phyloP scores from a whole-genome alignment of 2,888 invertebrate species.

The Gerris lacustris region DNA sequence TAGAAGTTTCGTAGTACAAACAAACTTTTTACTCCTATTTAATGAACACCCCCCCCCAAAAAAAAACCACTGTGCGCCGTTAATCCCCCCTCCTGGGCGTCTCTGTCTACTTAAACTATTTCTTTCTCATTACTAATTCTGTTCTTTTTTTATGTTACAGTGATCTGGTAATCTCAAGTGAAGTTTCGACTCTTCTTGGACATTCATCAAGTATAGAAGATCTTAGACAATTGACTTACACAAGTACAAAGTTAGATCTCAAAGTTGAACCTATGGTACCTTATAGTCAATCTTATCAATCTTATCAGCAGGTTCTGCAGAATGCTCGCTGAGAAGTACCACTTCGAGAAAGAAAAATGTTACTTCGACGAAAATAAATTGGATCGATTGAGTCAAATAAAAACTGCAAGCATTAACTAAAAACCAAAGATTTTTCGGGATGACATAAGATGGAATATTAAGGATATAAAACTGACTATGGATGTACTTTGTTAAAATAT shows the following conservation, averaged over 20 bases:
- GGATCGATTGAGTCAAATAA: too few species aligned
- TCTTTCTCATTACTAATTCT: not conserved
- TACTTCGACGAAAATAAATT: too few species aligned
- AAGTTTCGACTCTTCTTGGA: conserved; percentile 1
- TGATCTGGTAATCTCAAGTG: conserved; percentile 6
- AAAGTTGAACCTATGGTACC: conserved; percentile 8
- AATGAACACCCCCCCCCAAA: too few species aligned
- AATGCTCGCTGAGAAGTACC: not conserved
- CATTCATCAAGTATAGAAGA: conserved; percentile 12
- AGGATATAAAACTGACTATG: too few species aligned
- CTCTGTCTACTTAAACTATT: not conserved
- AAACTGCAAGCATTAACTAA: too few species aligned
- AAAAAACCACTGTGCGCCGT: too few species aligned
- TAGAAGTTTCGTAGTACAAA: too few species aligned
- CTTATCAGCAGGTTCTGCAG: not conserved
- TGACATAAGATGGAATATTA: too few species aligned
- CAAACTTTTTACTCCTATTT: too few species aligned
- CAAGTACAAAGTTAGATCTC: not conserved
- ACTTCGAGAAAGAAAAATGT: not conserved
- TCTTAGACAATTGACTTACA: conserved; percentile 2
- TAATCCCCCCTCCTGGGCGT: too few species aligned
- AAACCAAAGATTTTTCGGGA: too few species aligned
- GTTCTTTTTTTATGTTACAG: conserved; percentile 5
- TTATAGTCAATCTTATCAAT: not conserved
- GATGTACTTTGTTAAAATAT: too few species aligned